Conservation (phyloP, 2,888 invertebrate species). For the Phasia obesa region DNA sequence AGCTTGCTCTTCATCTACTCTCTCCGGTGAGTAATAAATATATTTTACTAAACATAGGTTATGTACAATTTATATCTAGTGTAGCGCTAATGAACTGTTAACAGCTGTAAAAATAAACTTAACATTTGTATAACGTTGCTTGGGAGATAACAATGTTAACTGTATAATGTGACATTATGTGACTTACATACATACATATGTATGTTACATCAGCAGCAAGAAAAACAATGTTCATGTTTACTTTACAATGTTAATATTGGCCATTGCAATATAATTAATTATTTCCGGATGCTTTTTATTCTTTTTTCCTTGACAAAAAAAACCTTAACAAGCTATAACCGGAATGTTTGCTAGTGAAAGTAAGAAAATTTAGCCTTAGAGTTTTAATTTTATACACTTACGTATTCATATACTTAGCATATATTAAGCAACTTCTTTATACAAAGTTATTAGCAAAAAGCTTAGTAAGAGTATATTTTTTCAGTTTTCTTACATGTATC, state of each 20-base stretch:
- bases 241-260: conserved; percentile 32
- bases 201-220: conserved; percentile 8
- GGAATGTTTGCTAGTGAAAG: conserved; percentile 78
- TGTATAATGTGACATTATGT: neutral
- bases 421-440: neutral
- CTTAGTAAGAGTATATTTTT: too few species aligned
- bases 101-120: conserved; percentile 34
- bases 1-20: conserved; percentile 81
- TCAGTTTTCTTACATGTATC: too few species aligned
- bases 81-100: conserved; percentile 34
- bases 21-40: conserved; percentile 75
- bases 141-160: too few species aligned
- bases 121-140: conserved; percentile 6
- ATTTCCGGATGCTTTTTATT: conserved; percentile 69
- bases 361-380: conserved; percentile 72
- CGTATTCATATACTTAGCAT: too few species aligned
- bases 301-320: conserved; percentile 59
- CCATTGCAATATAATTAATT: conserved; percentile 33
- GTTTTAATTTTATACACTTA: neutral
- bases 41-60: neutral
- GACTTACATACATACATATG: too few species aligned
- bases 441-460: neutral
- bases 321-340: conserved; percentile 76
- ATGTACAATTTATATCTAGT: neutral
- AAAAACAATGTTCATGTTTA: conserved; percentile 41